Conservation (phyloP, 2,888 invertebrate species). For the Spilosoma lubricipeda region DNA sequence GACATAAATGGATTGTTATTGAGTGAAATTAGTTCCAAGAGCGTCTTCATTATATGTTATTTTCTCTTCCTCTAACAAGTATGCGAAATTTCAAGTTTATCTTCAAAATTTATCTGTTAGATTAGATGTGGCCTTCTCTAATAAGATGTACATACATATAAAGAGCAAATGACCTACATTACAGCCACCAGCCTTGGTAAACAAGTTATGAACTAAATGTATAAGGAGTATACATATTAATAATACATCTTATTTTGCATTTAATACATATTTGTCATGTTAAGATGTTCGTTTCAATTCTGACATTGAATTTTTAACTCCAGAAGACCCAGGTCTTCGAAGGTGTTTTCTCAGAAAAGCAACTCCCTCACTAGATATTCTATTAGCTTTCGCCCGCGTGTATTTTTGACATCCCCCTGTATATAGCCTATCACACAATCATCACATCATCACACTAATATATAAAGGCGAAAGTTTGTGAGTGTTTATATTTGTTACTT, state of each 20-base stretch:
- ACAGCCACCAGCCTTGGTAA: not conserved
- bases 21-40: too few relatives aligned
- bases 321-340: not conserved
- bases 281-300: not conserved
- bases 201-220: not conserved
- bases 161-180: not conserved
- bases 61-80: too few relatives aligned
- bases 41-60: too few relatives aligned
- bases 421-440: too few relatives aligned
- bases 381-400: too few relatives aligned
- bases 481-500: too few relatives aligned
- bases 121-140: not conserved
- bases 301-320: not conserved
- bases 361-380: too few relatives aligned
- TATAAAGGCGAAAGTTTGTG: too few relatives aligned
- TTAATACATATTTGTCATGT: not conserved
- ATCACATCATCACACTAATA: too few relatives aligned
- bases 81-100: not conserved
- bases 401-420: too few relatives aligned
- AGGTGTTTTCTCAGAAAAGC: not conserved
- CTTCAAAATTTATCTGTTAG: not conserved
- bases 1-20: too few relatives aligned
- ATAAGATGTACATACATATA: not conserved
- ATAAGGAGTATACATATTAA: not conserved
- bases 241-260: not conserved